Conservation (phyloP, 1,140 invertebrate species). For the Polypedilum vanderplanki region DNA sequence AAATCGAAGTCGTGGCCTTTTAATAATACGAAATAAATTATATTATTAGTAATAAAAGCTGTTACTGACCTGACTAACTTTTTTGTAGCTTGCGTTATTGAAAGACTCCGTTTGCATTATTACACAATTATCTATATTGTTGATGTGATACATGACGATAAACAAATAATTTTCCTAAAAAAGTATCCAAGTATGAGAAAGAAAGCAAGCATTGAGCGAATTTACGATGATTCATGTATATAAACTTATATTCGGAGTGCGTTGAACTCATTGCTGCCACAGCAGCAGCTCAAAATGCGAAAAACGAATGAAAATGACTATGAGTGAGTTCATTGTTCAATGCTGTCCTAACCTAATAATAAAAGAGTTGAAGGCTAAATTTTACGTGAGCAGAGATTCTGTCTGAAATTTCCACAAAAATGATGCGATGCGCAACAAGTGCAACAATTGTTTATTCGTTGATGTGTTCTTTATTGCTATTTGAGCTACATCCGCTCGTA, state of each 20-base stretch:
- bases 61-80: constrained; percentile 17
- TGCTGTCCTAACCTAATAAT: constrained; percentile 17
- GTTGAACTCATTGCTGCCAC: neutral
- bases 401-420: constrained; percentile 1
- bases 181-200: neutral
- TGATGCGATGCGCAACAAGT: constrained; percentile 3
- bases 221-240: neutral
- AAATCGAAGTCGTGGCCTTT: too few relatives aligned
- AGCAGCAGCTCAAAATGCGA: neutral
- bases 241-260: too few relatives aligned
- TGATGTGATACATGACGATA: neutral
- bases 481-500: neutral
- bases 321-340: neutral
- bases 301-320: neutral
- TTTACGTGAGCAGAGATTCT: neutral
- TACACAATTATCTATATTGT: neutral
- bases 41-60: neutral
- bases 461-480: neutral
- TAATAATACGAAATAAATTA: too few relatives aligned
- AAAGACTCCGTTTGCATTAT: neutral
- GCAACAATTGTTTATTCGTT: neutral
- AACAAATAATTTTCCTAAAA: neutral
- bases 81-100: neutral
- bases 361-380: constrained; percentile 18
- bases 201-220: neutral